Evolutionary conservation across 2,888 invertebrate genomes (phyloP), one percentile per base, ranked within the genome.

Genomic region (Sinohyriopsis cumingii): DNA sequence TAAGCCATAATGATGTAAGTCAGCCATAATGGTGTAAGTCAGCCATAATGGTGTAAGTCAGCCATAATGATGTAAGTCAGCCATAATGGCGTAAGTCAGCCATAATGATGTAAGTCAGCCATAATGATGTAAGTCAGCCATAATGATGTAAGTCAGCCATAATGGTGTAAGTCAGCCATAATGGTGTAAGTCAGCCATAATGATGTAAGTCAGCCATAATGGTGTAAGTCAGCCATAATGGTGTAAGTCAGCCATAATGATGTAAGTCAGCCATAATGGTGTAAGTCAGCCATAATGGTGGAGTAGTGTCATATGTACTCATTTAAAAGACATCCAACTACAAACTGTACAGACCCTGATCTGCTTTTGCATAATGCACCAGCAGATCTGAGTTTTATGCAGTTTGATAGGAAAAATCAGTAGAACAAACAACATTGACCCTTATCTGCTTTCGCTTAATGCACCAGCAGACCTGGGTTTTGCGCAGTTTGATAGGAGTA

Each of bases 211-310:
- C 33, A 33, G 33, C n/a, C 63, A 75, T 76, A 66, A 82, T 77
- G 79, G 92, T 92, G 87, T 82, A 70, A 77, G 80, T 45, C 33
- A 33, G 33, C n/a, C 63, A 75, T 76, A 66, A 82, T 77, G 79
- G 92, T 92, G 87, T 82, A 70, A 77, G 80, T 45, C 33, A 33
- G 33, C n/a, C 63, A 75, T 76, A 66, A 82, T 77, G 79, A 92
- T 92, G 87, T 82, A 70, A 77, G 80, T 45, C 33, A 33, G 33
- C n/a, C 63, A 75, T 76, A 66, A 82, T 77, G 79, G 92, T 92
- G 87, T 82, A 70, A 77, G 80, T 45, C 33, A 33, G 33, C 33
- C 33, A 33, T 33, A 33, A 33, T 33, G 33, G 7, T 33, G 0
- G 6, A 33, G 28, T 33, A 33, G 7, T 33, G 7, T 33, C 33